Base-by-base conservation (phyloP, 2,797 vertebrate species). In the Myotis daubentonii region DNA sequence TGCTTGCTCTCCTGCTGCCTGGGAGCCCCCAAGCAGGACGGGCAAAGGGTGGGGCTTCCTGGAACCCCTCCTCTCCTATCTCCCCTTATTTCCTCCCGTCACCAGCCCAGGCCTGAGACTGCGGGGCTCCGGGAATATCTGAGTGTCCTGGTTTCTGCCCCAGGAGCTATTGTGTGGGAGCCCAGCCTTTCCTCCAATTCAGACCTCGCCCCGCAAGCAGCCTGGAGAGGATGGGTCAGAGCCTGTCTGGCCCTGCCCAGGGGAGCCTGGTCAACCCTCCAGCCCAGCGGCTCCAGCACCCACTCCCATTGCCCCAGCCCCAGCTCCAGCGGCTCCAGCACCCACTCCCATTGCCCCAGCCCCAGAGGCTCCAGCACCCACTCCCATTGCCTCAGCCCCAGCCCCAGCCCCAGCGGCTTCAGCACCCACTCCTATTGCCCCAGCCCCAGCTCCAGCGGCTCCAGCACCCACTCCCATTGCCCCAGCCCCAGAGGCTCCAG, bases 131-230 rank as follows among this genome's bases (percentile, higher is more conserved):
- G 72, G 66, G 78, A 91, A 94, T 79, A 47, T 94, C 87, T 68
- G 15, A 92, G 89, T 71, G 87, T 92, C 70, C 23, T 95, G 84
- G 68, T 80, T 80, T 76, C 84, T 74, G n/a, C 15, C 87, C 80
- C 16, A 0, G 20, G 28, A 57, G 60, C 96, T 23, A 89, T 95
- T 96, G 95, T 96, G 93, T 91, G 75, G 74, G 87, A 93, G 44
- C 76, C 89, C 68, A 60, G 91, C 80, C 84, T 97, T 96, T 95
- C 95, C 95, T 97, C 93, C 93, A 47, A 83, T 94, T 96, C 91
- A 94, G 78, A 68, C 12, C 30, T 71, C 71, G 89, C 80, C 62
- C 62, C 25, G 7, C 8, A 12, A 79, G 86, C 66, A n/a, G 74
- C 60, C 19, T 0, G 3, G 55, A 87, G 55, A 81, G 68, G 88